Evolutionary conservation across 2,797 vertebrate species (phyloP).

Genomic region (Rhinichthys osculus): DNA sequence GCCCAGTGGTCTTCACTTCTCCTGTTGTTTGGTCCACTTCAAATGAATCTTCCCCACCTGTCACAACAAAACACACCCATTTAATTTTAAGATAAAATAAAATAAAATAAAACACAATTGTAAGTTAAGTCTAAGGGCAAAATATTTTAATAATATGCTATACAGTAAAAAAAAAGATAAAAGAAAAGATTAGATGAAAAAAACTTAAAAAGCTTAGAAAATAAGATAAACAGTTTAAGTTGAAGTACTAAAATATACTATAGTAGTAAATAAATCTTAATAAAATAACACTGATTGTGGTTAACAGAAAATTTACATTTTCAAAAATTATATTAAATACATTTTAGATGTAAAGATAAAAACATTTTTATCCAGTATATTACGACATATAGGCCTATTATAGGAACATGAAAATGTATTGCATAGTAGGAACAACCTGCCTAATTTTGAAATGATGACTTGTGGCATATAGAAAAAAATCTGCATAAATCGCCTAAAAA

Average conservation of each 20-base stretch:
- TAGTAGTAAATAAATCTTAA: neutral
- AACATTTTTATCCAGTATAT: neutral
- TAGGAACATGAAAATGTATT: neutral
- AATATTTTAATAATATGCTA: neutral
- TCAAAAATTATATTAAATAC: neutral
- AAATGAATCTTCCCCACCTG: conserved; percentile 87
- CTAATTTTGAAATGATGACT: neutral
- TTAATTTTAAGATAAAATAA: neutral
- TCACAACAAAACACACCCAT: neutral
- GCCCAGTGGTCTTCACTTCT: conserved; percentile 82
- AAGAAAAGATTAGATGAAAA: neutral
- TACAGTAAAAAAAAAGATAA: neutral
- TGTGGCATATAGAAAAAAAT: neutral
- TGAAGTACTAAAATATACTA: neutral
- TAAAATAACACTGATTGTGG: neutral
- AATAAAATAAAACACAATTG: neutral
- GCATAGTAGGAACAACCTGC: neutral
- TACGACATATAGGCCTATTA: neutral
- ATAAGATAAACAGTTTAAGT: neutral
- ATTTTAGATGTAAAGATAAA: neutral
- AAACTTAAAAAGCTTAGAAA: neutral
- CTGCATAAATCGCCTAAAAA: neutral
- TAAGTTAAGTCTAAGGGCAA: neutral
- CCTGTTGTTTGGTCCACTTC: conserved; percentile 81
- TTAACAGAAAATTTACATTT: neutral